These are phyloP conservation scores for Ormyrus nitidulus DNA, from an alignment of 2,888 invertebrate species.

Conservation along the genomic window DNA sequence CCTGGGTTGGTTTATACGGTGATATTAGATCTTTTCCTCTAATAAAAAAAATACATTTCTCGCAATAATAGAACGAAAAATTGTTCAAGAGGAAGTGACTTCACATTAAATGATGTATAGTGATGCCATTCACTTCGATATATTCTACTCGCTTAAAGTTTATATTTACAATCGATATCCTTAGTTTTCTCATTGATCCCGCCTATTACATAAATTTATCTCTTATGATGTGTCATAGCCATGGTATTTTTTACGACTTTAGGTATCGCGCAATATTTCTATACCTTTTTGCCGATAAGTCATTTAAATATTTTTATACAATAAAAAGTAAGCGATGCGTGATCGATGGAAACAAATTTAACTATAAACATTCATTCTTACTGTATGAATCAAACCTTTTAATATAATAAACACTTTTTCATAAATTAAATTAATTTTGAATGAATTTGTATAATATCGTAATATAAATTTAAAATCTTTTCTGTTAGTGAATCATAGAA, in stretches of 20 bases:
- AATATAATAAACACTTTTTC: too few species aligned
- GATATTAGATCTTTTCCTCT: constrained; percentile 26
- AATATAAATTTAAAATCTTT: too few species aligned
- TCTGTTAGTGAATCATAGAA: too few species aligned
- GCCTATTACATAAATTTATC: constrained; percentile 71
- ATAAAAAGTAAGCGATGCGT: too few species aligned
- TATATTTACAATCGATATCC: constrained; percentile 70
- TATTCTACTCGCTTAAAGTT: constrained; percentile 40
- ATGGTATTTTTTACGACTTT: constrained; percentile 57
- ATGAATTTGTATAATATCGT: too few species aligned
- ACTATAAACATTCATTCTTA: too few species aligned
- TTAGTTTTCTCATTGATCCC: constrained; percentile 72
- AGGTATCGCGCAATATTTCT: constrained; percentile 27
- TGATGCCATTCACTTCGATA: constrained; percentile 19
- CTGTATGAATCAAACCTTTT: too few species aligned
- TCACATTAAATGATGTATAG: constrained; percentile 14
- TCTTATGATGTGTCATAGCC: constrained; percentile 71
- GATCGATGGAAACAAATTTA: too few species aligned
- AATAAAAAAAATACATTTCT: constrained; percentile 44
- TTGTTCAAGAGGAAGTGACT: constrained; percentile 17
- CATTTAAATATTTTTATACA: too few species aligned
- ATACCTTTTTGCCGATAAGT: constrained; percentile 11
- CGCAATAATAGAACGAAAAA: constrained; percentile 15
- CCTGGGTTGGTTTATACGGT: constrained; percentile 36
- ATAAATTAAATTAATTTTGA: too few species aligned